Base-by-base conservation (phyloP, 2,113 vertebrate genomes). In the Hucho hucho region DNA sequence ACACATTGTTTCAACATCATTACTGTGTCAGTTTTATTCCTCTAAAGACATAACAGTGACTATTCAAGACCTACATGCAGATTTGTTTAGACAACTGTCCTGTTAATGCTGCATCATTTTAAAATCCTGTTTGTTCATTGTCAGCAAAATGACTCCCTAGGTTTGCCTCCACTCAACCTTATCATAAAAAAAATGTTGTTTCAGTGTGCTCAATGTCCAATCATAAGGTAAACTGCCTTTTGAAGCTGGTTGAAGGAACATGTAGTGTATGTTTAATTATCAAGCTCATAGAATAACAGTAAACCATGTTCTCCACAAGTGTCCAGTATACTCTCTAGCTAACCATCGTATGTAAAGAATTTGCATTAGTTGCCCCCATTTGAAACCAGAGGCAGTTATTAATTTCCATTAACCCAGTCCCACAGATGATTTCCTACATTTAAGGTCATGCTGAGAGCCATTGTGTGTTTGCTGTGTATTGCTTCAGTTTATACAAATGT, bases 171-270 rank as follows among this genome's bases (percentile, higher is more conserved):
- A 53, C 70, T 13, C 9, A 11, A 61, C 64, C 16, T 37, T 56
- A 72, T 77, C 16, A 75, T 69, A 72, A 26, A 25, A 25, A 74
- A 25, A 9, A 20, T 29, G 53, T 58, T 65, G 24, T 3, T 69
- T 69, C 64, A 66, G 25, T 79, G 37, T 69, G 70, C 70, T 74
- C 63, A 79, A 43, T 20, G n/a, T 61, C 32, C 22, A 47, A 47
- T 73, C 11, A n/a, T 47, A 47, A 53, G 64, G 59, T 75, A 49
- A 7, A 74, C 79, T 79, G 81, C 74, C 81, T 87, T 85, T 72
- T n/a, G 58, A 64, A 2, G 37, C 37, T 72, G 64, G 25, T 67
- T 56, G 69, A 79, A 71, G 64, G 29, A 76, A 78, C 65, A 67
- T 43, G 65, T 43, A 43, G 37, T 43, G 37, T 22, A 20, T 67